Evolutionary conservation across 1,140 invertebrate species (phyloP).

Genomic region (Zaprionus tsacasi): DNA sequence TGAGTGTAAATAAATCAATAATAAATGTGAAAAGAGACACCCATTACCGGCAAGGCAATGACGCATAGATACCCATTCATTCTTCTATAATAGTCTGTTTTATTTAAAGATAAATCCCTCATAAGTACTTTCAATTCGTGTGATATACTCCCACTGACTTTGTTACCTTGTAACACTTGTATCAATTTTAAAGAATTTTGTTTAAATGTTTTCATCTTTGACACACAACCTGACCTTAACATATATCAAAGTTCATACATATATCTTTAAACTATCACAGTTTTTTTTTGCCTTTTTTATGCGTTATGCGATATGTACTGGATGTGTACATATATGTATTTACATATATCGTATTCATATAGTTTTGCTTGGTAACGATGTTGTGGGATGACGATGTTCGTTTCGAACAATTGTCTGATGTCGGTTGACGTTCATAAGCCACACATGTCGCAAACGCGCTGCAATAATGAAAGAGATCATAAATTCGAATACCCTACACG

Average conservation of each 20-base stretch:
- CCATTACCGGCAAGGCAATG: background rate
- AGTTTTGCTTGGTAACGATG: background rate
- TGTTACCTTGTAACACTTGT: background rate
- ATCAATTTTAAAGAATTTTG: background rate
- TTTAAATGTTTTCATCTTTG: background rate
- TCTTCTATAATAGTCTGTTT: too few relatives aligned
- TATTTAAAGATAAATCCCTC: too few relatives aligned
- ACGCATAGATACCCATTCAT: background rate
- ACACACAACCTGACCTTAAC: background rate
- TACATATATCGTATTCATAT: background rate
- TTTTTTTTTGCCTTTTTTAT: background rate
- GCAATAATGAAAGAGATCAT: background rate
- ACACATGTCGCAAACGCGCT: conserved; percentile 17
- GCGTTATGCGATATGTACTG: background rate
- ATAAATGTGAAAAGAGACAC: background rate
- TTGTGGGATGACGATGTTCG: conserved; percentile 8
- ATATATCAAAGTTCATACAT: background rate
- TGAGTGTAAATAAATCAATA: conserved; percentile 1
- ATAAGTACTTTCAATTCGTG: too few relatives aligned
- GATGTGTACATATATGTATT: background rate
- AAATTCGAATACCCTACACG: background rate
- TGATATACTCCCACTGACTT: background rate
- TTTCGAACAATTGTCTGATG: conserved; percentile 9
- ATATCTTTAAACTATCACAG: background rate
- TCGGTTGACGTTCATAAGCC: conserved; percentile 28